A percentile compares a stretch with the other conserved stretches of the same genome.
Conservation (phyloP, 2,888 invertebrate species). For the Marronus borbonicus region DNA sequence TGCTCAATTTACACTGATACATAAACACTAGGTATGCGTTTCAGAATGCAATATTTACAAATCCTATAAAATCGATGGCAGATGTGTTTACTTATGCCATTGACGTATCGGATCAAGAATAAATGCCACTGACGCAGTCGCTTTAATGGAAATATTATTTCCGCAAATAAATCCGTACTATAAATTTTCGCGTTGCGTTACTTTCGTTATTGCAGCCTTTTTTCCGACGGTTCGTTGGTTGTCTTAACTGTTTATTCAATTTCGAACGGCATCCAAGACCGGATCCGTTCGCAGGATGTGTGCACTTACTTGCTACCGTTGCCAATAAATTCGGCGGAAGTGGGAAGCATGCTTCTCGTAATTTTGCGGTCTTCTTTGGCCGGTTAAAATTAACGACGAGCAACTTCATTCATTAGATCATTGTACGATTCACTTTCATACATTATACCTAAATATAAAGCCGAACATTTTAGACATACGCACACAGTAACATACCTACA, state of each 20-base stretch:
- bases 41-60: slow-evolving; percentile 12
- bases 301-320: slow-evolving; percentile 49
- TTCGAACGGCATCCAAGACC: slow-evolving; percentile 27
- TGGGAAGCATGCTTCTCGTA: slow-evolving; percentile 60
- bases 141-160: slow-evolving; percentile 18
- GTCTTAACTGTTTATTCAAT: slow-evolving; percentile 33
- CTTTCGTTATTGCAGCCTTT: slow-evolving; percentile 5
- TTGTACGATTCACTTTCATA: slow-evolving; percentile 20
- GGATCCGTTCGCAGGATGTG: slow-evolving; percentile 53
- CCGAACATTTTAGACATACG: not conserved
- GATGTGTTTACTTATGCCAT: slow-evolving; percentile 4
- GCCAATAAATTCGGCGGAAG: slow-evolving; percentile 59
- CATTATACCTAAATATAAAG: not conserved
- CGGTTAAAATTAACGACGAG: slow-evolving; percentile 57
- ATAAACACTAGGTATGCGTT: slow-evolving; percentile 2
- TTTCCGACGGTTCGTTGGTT: not conserved
- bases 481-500: too few species aligned
- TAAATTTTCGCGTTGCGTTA: not conserved
- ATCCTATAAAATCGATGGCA: slow-evolving; percentile 5
- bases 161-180: slow-evolving; percentile 7
- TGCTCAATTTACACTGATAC: too few species aligned
- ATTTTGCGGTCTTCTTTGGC: slow-evolving; percentile 58
- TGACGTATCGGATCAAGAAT: slow-evolving; percentile 11
- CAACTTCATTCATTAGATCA: slow-evolving; percentile 18
- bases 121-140: not conserved